Evolutionary conservation across 1,140 invertebrate genomes (phyloP), one percentile per base, ranked within the genome.

Genomic region (Aradophagus sp.): DNA sequence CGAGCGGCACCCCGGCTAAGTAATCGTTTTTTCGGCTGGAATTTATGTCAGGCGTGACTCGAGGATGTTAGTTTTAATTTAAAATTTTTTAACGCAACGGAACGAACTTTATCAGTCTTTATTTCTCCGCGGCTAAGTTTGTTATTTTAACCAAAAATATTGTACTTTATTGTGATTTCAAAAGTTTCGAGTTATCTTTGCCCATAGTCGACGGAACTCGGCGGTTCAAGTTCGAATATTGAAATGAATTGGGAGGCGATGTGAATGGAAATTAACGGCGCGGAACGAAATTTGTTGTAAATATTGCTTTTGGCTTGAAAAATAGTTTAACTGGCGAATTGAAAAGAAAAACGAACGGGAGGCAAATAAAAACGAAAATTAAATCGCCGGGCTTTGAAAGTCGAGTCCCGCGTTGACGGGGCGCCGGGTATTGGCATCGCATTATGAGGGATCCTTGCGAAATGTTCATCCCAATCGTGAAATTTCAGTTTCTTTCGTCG

Each of bases 141-240:
- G 50, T 42, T 56, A 66, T 66, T 56, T 15, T 34, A 66, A 50
- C 41, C 27, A 35, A 52, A 50, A 45, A 53, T 53, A 63, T 38
- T 56, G 42, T 47, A 31, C 50, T 66, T 56, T 56, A 50, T 56
- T 56, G 35, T 56, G 15, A 42, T 66, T 56, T 48, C 38, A 47
- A 41, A 66, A 66, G 34, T 66, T 66, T 65, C 19, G 38, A 32
- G 32, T 34, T 63, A 53, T 55, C 32, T 63, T 63, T 53, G 48
- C 48, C 36, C 12, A 34, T 27, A 29, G 12, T 26, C 16, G 19
- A 14, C 44, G 14, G 36, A 20, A 2, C 12, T 5, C n/a, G 13
- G 12, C 12, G 20, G 5, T 47, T 47, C 20, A 55, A 55, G 26
- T 42, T 63, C 19, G 17, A 32, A 32, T 67, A 67, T 67, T 38